Evolutionary conservation across 1,140 invertebrate species (phyloP).

Genomic region (Neodiprion virginianus): DNA sequence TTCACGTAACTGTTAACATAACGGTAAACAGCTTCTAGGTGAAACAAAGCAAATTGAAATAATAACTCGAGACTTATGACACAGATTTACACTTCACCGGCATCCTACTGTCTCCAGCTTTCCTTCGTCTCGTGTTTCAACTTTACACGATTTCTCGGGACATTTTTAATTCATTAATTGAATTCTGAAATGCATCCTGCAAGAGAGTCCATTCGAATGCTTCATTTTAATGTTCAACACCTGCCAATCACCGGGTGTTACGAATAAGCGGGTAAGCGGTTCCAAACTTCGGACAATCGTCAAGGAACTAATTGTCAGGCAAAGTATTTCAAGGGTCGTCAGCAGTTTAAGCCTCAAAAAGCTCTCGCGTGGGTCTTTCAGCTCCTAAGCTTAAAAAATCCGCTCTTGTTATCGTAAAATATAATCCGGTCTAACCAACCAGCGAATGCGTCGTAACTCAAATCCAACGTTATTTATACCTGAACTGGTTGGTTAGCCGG

Average conservation of each 20-base stretch:
- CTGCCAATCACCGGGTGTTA: neutral
- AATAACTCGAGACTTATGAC: neutral
- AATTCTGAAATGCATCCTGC: too few species aligned
- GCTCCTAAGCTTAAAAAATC: constrained; percentile 9
- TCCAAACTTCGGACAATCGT: neutral
- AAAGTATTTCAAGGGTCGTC: neutral
- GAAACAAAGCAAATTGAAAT: neutral
- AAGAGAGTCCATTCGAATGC: too few species aligned
- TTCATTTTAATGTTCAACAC: neutral
- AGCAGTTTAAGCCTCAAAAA: neutral
- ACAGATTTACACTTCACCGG: neutral
- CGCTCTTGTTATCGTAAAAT: constrained; percentile 28
- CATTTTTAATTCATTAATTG: too few species aligned
- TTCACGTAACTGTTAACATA: neutral
- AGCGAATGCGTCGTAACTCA: constrained; percentile 29
- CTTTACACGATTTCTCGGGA: too few species aligned
- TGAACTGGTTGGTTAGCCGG: constrained; percentile 27
- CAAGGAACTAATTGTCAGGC: neutral
- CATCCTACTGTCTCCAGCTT: neutral
- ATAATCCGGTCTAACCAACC: constrained; percentile 36
- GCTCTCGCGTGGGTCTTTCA: neutral
- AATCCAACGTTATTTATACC: constrained; percentile 28
- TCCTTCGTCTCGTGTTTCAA: neutral
- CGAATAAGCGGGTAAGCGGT: neutral
- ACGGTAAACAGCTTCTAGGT: neutral